Evolutionary conservation across 2,888 invertebrate genomes (phyloP).

Genomic region (Mycogona germanica): DNA sequence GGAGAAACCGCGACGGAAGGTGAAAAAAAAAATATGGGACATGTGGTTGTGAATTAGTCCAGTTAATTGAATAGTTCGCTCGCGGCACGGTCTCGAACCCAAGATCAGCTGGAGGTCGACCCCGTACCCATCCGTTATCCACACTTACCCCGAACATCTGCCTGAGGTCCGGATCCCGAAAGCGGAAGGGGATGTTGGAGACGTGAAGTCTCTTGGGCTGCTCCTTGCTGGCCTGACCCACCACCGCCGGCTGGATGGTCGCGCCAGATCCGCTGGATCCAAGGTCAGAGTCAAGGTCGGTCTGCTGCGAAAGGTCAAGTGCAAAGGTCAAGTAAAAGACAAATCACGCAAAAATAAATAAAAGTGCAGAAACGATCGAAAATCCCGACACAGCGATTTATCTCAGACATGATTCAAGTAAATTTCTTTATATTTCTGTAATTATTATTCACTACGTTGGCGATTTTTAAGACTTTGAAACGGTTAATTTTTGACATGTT

Average conservation of each 20-base stretch:
- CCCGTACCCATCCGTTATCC: too few species aligned
- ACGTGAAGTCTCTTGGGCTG: constrained; percentile 96
- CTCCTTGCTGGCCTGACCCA: constrained; percentile 40
- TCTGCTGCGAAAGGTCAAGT: constrained; percentile 43
- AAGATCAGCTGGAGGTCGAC: too few species aligned
- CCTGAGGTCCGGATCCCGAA: constrained; percentile 95
- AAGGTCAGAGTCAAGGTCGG: constrained; percentile 43
- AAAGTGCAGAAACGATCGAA: background rate
- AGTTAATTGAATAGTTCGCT: background rate
- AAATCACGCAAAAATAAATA: background rate
- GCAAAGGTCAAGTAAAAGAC: background rate
- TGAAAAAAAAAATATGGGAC: constrained; percentile 14
- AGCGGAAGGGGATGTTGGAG: constrained; percentile 99
- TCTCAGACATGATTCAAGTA: too few species aligned
- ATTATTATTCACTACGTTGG: too few species aligned
- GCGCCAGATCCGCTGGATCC: constrained; percentile 20
- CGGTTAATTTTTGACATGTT: too few species aligned
- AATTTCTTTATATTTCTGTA: too few species aligned
- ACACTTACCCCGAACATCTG: constrained; percentile 94
- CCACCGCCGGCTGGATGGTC: constrained; percentile 26
- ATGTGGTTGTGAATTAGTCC: too few species aligned
- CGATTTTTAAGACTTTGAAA: too few species aligned
- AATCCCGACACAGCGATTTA: too few species aligned
- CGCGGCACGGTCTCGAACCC: too few species aligned
- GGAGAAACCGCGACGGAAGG: constrained; percentile 54